Evolutionary conservation across 2,797 vertebrate species (phyloP).

Genomic region (Acanthornis magna): DNA sequence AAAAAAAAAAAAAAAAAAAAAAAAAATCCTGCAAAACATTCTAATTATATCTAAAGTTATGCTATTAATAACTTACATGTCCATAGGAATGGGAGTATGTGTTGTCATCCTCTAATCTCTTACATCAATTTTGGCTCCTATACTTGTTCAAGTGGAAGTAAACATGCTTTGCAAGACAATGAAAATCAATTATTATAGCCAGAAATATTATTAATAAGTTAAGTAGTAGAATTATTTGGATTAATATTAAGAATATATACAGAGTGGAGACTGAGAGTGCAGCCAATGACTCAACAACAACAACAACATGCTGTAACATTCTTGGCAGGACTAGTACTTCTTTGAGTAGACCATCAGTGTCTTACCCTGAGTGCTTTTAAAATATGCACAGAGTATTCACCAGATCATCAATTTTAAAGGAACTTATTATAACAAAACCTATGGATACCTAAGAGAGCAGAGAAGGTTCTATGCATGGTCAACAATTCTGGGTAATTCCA

Average conservation of each 20-base stretch:
- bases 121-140: background rate
- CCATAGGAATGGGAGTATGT: background rate
- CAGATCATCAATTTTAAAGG: background rate
- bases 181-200: background rate
- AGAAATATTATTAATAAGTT: background rate
- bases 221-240: background rate
- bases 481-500: background rate
- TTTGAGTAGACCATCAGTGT: background rate
- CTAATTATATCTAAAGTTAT: background rate
- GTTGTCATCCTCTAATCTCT: background rate
- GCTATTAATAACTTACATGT: background rate
- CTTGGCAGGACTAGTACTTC: background rate
- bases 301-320: rapidly evolving
- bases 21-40: background rate
- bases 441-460: background rate
- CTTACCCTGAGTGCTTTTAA: background rate
- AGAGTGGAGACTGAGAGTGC: background rate
- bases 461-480: background rate
- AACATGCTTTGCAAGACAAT: background rate
- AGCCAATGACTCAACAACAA: background rate
- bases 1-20: background rate
- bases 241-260: background rate
- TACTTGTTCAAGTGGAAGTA: background rate
- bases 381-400: background rate
- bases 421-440: background rate